Evolutionary conservation across 2,888 invertebrate genomes (phyloP).

Genomic region (Schrankia costaestrigalis): DNA sequence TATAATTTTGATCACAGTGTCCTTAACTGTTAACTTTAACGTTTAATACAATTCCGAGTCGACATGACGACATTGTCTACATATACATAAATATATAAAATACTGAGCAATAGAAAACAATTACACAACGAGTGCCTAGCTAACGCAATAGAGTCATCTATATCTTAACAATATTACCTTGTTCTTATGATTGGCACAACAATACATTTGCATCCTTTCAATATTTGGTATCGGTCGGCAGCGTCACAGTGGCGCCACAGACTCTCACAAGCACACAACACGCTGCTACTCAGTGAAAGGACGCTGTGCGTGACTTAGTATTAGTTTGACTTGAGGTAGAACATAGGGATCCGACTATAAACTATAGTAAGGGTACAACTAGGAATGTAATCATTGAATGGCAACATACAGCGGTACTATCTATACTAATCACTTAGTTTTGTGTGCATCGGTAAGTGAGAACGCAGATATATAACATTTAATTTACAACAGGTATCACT

Average conservation of each 20-base stretch:
- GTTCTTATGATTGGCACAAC: constrained; percentile 75
- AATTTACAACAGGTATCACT: constrained; percentile 29
- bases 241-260: constrained; percentile 13
- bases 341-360: constrained; percentile 72
- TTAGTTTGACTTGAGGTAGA: constrained; percentile 77
- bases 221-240: constrained; percentile 66
- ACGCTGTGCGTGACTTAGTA: constrained; percentile 71
- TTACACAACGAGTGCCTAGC: constrained; percentile 67
- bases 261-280: constrained; percentile 17
- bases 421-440: constrained; percentile 59
- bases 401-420: constrained; percentile 72
- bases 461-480: constrained; percentile 32
- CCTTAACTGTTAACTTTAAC: constrained; percentile 78
- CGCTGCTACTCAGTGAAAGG: constrained; percentile 43
- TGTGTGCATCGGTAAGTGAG: constrained; percentile 46
- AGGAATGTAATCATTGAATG: constrained; percentile 75
- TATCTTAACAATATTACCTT: constrained; percentile 76
- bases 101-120: constrained; percentile 79
- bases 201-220: constrained; percentile 62
- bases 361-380: constrained; percentile 69
- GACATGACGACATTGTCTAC: constrained; percentile 56
- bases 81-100: constrained; percentile 57
- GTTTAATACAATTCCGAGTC: constrained; percentile 76
- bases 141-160: constrained; percentile 71
- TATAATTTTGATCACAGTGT: constrained; percentile 81